Conservation (phyloP, 1,140 invertebrate genomes). For the Aplysia californica region DNA sequence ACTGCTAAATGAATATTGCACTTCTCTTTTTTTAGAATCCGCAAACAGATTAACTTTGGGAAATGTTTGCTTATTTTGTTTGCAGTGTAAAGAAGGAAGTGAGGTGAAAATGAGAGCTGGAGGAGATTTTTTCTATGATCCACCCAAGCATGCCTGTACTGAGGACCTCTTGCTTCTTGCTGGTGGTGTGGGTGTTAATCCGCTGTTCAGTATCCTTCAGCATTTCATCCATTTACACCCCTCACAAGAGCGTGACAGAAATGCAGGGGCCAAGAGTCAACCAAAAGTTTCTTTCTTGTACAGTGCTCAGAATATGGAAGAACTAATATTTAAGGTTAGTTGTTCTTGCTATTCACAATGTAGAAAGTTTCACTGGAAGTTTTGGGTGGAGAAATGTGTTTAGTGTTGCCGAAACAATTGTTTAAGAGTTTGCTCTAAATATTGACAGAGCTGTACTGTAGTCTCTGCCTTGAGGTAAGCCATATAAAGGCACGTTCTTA, state of each 20-base stretch:
- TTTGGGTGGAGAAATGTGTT: too few species aligned
- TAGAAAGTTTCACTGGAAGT: too few species aligned
- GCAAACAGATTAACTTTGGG: too few species aligned
- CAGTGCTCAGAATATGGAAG: conserved; percentile 53
- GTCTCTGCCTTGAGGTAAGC: too few species aligned
- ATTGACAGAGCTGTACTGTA: too few species aligned
- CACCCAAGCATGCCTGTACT: conserved; percentile 11
- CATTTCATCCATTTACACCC: conserved; percentile 51
- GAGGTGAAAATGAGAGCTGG: conserved; percentile 57
- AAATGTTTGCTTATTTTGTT: too few species aligned
- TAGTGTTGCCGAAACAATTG: too few species aligned
- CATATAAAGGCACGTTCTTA: too few species aligned
- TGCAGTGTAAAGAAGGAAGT: conserved; percentile 59
- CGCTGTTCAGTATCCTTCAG: conserved; percentile 61
- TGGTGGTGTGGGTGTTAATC: conserved; percentile 69
- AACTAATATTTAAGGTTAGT: conserved; percentile 64
- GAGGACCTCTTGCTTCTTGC: conserved; percentile 64
- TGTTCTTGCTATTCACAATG: too few species aligned
- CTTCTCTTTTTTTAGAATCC: too few species aligned
- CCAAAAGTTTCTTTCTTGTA: conserved; percentile 55
- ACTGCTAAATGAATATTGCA: not conserved
- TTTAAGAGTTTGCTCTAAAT: too few species aligned
- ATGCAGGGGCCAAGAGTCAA: conserved; percentile 9
- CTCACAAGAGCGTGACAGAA: conserved; percentile 1
- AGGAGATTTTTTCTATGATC: conserved; percentile 64